phyloP scores from a whole-genome alignment of 2,888 invertebrate genomes.

The Cantharis rustica region DNA sequence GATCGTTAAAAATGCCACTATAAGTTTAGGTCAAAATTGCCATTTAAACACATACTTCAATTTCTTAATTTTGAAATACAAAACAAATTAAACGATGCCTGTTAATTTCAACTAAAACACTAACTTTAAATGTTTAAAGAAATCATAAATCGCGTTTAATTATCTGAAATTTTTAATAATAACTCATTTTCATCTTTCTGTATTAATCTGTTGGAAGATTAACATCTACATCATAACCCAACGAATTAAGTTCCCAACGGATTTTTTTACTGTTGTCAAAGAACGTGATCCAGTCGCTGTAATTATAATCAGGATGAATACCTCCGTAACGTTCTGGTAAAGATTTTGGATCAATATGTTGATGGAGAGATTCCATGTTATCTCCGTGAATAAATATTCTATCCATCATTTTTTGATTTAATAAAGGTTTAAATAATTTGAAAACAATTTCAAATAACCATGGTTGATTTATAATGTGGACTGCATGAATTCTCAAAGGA shows the following conservation, averaged over 20 bases:
- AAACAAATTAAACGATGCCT: neutral
- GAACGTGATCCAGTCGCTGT: slow-evolving; percentile 74
- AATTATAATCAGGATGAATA: slow-evolving; percentile 71
- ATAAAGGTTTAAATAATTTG: slow-evolving; percentile 76
- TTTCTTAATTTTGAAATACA: neutral
- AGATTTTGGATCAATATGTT: slow-evolving; percentile 71
- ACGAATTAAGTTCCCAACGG: slow-evolving; percentile 65
- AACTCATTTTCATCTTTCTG: neutral
- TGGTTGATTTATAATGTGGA: slow-evolving; percentile 80
- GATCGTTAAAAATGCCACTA: neutral
- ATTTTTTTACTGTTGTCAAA: slow-evolving; percentile 63
- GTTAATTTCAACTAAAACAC: neutral
- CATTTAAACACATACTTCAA: neutral
- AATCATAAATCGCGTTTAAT: neutral
- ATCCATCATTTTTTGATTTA: slow-evolving; percentile 70
- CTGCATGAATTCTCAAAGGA: slow-evolving; percentile 73
- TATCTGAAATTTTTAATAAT: neutral
- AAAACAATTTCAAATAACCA: slow-evolving; percentile 82
- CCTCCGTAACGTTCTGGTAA: slow-evolving; percentile 71
- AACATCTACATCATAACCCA: slow-evolving; percentile 57
- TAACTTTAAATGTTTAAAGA: neutral
- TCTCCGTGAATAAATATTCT: slow-evolving; percentile 71
- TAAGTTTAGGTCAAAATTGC: neutral
- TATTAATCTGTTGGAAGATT: neutral
- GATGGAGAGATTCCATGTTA: slow-evolving; percentile 73